Evolutionary conservation across 1,140 invertebrate species (phyloP), one percentile per base, ranked within the genome.

Genomic region (Sinella curviseta): DNA sequence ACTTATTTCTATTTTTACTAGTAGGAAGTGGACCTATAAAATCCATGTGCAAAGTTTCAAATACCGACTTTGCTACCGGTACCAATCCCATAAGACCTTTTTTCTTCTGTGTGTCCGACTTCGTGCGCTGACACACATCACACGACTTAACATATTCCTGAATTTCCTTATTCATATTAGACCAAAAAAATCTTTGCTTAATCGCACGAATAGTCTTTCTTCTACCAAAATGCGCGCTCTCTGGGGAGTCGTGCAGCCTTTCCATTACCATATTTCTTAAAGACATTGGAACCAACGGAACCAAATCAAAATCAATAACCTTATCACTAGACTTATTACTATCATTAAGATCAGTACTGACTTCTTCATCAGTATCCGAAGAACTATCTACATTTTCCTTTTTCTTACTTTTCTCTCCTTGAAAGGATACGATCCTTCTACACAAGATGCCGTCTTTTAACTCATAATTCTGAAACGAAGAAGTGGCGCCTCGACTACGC

Each of bases 81-180:
- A 70, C 31, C 26, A 30, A 20, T 28, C 65, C 65, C 24, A 70
- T 17, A 16, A 70, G 31, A 30, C 65, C 65, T 33, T 33, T 70
- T 70, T 12, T 33, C 30, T 70, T 70, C 65, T 17, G 24, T 30
- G 8, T 70, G 1, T 70, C 65, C 3, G 26, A 3, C 31, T 70
- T 70, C 8, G 8, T 30, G 3, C n/a, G 2, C 65, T 70, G 65
- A 74, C 79, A 80, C 0, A 74, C 70, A 8, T 74, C 31, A 74
- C 79, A 80, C 0, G 75, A 77, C 31, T 74, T 55, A n/a, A 80
- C 67, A 77, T 77, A 80, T 16, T 74, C 2, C 17, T 14, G 1
- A 20, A 77, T 80, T 14, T 80, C 76, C 3, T 35, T 70, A 74
- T 77, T 80, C 79, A 80, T 80, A 57, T 74, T 60, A 36, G 48